phyloP scores from a whole-genome alignment of 2,797 vertebrate genomes.

The Ispidina lecontei region DNA sequence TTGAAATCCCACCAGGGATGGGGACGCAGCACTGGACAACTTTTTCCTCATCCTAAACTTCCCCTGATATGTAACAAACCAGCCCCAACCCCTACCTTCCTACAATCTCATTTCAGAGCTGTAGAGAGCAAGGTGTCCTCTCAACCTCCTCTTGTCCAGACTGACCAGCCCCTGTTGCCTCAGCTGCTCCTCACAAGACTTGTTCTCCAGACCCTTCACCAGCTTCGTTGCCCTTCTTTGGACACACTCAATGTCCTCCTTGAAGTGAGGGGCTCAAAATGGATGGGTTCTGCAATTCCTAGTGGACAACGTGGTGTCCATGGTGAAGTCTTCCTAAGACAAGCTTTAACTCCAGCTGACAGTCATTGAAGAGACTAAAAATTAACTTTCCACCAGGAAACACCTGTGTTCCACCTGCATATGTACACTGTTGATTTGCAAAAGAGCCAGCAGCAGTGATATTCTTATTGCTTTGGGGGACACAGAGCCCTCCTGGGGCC shows the following conservation, averaged over 20 bases:
- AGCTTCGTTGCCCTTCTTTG: background rate
- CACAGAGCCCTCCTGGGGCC: background rate
- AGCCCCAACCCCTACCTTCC: background rate
- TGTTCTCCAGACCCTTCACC: background rate
- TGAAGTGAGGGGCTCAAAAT: background rate
- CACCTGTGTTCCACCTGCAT: accelerated
- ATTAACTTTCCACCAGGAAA: background rate
- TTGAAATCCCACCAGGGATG: background rate
- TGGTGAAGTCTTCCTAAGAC: background rate
- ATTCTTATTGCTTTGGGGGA: background rate
- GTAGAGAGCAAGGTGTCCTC: background rate
- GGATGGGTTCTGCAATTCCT: background rate
- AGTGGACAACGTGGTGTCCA: background rate
- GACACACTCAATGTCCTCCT: background rate
- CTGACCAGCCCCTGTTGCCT: background rate
- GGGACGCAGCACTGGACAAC: background rate
- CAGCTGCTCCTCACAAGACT: background rate
- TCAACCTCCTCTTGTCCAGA: background rate
- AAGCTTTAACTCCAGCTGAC: background rate
- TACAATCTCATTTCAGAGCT: background rate
- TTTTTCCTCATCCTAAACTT: too few species aligned
- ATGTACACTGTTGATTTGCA: accelerated
- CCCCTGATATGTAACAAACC: too few species aligned
- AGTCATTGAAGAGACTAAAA: too few species aligned
- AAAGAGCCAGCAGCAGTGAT: background rate